These are phyloP conservation scores for Trachelipus rathkii DNA, from an alignment of 1,140 invertebrate species.

Conservation along the genomic window DNA sequence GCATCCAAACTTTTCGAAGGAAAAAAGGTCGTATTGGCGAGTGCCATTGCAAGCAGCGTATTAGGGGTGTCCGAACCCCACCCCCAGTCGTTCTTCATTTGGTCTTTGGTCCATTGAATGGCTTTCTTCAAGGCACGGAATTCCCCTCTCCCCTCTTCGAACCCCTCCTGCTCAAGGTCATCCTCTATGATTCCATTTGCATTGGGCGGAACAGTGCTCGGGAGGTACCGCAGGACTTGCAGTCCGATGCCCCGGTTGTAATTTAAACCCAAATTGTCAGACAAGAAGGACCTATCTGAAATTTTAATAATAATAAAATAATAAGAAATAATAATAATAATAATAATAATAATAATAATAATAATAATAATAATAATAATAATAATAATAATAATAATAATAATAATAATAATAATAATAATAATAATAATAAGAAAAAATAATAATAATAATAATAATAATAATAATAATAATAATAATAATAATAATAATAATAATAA, in stretches of 20 bases:
- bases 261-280: too few relatives aligned
- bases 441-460: too few relatives aligned
- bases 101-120: conserved; percentile 33
- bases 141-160: background rate
- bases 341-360: too few relatives aligned
- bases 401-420: too few relatives aligned
- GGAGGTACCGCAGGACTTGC: background rate
- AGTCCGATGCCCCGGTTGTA: background rate
- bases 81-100: conserved; percentile 41
- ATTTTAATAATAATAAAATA: too few relatives aligned
- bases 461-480: too few relatives aligned
- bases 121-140: conserved; percentile 24
- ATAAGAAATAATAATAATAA: too few relatives aligned
- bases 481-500: too few relatives aligned
- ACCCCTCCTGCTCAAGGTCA: background rate
- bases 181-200: background rate
- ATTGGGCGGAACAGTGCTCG: background rate
- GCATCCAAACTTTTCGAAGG: conserved; percentile 57
- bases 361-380: too few relatives aligned
- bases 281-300: too few relatives aligned
- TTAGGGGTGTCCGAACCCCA: conserved; percentile 47
- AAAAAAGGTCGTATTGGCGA: conserved; percentile 44
- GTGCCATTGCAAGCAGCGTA: conserved; percentile 46
- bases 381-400: too few relatives aligned
- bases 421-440: too few relatives aligned